These are phyloP conservation scores for Microhierax caerulescens DNA, from an alignment of 2,797 vertebrate species.

Conservation along the genomic window DNA sequence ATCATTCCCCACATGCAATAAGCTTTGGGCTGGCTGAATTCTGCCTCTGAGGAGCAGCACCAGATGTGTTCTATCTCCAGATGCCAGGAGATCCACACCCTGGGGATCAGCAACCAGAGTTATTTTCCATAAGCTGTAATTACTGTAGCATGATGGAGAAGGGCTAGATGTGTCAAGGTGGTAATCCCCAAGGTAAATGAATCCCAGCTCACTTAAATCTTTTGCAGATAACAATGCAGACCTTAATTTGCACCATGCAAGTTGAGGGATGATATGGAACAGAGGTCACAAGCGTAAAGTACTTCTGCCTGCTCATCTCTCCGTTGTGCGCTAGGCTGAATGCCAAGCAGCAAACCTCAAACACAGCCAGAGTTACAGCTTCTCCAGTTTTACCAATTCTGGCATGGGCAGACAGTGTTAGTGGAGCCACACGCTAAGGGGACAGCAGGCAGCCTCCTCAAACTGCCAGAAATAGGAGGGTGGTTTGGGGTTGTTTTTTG, in stretches of 20 bases:
- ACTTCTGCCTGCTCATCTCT: not conserved
- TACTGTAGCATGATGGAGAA: not conserved
- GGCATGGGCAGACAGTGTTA: not conserved
- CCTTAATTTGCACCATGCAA: not conserved
- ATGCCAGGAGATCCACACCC: conserved; percentile 21
- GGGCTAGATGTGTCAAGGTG: not conserved
- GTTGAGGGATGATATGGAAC: not conserved
- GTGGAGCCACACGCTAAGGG: not conserved
- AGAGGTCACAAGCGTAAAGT: not conserved
- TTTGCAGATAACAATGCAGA: not conserved
- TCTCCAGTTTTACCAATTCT: not conserved
- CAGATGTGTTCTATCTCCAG: conserved; percentile 32
- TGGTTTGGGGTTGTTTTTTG: not conserved
- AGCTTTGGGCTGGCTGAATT: not conserved
- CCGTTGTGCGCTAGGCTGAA: not conserved
- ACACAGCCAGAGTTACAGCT: not conserved
- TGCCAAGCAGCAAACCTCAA: not conserved
- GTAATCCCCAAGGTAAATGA: not conserved
- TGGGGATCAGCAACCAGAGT: not conserved
- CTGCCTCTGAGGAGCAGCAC: not conserved
- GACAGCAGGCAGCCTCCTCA: not conserved
- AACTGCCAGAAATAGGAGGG: not conserved
- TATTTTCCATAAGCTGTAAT: conserved; percentile 6
- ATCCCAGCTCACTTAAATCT: not conserved
- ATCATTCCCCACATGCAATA: conserved; percentile 36